Base-by-base conservation (phyloP, 2,797 vertebrate genomes). In the Thamnophis elegans region DNA sequence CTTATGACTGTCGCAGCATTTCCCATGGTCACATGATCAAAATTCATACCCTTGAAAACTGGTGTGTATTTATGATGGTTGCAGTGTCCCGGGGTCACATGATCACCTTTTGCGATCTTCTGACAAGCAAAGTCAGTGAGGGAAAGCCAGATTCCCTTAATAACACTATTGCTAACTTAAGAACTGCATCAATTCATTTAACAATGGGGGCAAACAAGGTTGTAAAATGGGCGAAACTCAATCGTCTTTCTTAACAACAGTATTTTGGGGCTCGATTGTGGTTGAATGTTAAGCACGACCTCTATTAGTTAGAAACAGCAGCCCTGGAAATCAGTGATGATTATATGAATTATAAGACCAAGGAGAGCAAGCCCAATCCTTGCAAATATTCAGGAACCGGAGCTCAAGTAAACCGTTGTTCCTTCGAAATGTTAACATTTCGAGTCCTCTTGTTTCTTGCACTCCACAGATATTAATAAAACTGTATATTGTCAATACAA, bases 401-500 rank as follows among this genome's bases (percentile, higher is more conserved):
- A 96, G 85, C 92, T 65, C 51, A 91, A 0, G 1, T 85, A 94
- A 94, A 42, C 53, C 47, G 56, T 8, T 12, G 55, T n/a, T 91
- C 51, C 91, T 92, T 28, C 85, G 32, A 54, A 89, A 93, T 86
- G 90, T 85, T 78, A 94, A 62, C 32, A 92, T 65, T 93, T 22
- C 58, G 78, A 65, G 47, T 95, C 95, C 95, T 95, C 94, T 93
- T 91, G 92, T 28, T 94, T 94, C 91, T 94, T 89, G n/a, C 73
- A 85, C 54, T 95, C 68, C 88, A 93, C 89, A 95, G 95, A 93
- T 94, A 95, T 94, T 96, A 94, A 94, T 90, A 93, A 95, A 93
- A 93, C 89, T 92, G 96, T 96, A 95, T 93, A 95, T 95, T 95
- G 95, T 97, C 94, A 96, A 97, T 95, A 97, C 93, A 93, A 96